A percentile compares a stretch with the other conserved stretches of the same genome.
Conservation (phyloP, 2,888 invertebrate genomes). For the Epinotia bilunana region DNA sequence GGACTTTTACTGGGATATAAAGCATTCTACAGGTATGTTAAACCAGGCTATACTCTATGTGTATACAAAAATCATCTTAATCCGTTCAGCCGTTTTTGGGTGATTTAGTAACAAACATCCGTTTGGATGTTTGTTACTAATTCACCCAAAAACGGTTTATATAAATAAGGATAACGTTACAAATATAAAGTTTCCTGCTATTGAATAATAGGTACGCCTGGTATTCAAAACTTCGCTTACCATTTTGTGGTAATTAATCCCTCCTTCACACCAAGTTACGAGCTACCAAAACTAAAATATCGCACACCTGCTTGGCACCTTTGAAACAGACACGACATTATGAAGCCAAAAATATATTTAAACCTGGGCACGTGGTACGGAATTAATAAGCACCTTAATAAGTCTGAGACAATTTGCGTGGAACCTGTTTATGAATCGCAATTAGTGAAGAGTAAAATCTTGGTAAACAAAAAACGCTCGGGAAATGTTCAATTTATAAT, state of each 20-base stretch:
- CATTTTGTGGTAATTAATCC: constrained; percentile 9
- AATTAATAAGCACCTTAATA: constrained; percentile 12
- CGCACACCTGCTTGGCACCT: constrained; percentile 35
- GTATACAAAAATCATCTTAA: too few relatives aligned
- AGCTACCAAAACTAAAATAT: constrained; percentile 26
- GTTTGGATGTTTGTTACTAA: too few relatives aligned
- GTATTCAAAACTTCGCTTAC: constrained; percentile 2
- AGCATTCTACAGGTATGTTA: too few relatives aligned
- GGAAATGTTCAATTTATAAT: too few relatives aligned
- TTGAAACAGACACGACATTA: constrained; percentile 15
- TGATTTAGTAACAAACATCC: too few relatives aligned
- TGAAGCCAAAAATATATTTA: constrained; percentile 20
- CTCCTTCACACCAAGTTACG: neutral
- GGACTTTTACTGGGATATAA: too few relatives aligned
- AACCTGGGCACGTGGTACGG: neutral
- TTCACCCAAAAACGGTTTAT: too few relatives aligned
- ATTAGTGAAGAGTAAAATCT: neutral
- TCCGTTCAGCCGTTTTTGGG: too few relatives aligned
- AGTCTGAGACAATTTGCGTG: neutral
- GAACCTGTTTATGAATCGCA: neutral
- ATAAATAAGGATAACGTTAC: too few relatives aligned
- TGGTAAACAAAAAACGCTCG: neutral
- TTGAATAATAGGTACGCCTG: neutral
- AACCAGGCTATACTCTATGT: too few relatives aligned
- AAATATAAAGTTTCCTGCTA: neutral